Conservation (phyloP, 1,140 invertebrate species). For the Magallana ariakensis region DNA sequence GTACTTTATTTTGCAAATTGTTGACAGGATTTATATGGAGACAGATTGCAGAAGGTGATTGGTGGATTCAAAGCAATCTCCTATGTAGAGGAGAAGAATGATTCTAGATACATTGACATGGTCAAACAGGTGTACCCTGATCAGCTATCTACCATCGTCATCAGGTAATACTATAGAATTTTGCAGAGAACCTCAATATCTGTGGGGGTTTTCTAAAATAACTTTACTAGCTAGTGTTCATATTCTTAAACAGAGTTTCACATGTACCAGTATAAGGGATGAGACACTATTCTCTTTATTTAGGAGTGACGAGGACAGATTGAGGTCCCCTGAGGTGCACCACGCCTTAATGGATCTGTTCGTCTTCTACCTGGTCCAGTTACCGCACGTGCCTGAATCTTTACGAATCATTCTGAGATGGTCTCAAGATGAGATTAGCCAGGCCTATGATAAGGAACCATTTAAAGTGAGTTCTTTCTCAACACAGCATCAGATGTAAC, state of each 20-base stretch:
- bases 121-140: not conserved
- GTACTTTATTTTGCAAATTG: too few species aligned
- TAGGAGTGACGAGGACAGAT: not conserved
- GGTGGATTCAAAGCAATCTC: not conserved
- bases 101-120: not conserved
- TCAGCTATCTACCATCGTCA: not conserved
- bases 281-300: not conserved
- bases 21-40: slow-evolving; percentile 17
- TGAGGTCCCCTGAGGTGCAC: slow-evolving; percentile 8
- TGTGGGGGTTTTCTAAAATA: too few species aligned
- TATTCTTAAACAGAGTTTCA: too few species aligned
- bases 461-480: not conserved
- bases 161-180: slow-evolving; percentile 6
- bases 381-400: not conserved
- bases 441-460: not conserved
- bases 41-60: not conserved
- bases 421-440: not conserved
- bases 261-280: too few species aligned
- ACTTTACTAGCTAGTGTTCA: too few species aligned
- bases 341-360: not conserved
- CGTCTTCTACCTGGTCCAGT: slow-evolving; percentile 7
- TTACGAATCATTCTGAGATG: not conserved
- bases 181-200: too few species aligned
- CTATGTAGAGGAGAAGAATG: not conserved
- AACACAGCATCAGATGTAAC: not conserved